phyloP scores from a whole-genome alignment of 1,140 invertebrate genomes.

The Belonocnema kinseyi region DNA sequence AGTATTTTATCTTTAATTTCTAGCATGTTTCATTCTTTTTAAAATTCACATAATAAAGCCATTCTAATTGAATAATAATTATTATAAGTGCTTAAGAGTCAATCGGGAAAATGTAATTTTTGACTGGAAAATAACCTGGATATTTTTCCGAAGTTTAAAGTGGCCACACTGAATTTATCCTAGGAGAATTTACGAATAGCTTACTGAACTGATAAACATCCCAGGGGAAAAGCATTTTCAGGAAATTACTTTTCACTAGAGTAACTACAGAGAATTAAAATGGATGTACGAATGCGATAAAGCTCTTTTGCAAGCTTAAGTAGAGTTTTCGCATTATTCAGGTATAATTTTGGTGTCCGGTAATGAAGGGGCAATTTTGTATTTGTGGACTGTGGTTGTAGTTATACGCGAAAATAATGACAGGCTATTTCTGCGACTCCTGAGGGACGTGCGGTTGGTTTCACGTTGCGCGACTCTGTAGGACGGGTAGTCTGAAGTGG shows the following conservation, averaged over 20 bases:
- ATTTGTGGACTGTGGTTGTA: background rate
- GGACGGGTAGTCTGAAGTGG: constrained; percentile 48
- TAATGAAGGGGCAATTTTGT: background rate
- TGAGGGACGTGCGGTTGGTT: constrained; percentile 23
- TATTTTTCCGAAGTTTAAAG: too few relatives aligned
- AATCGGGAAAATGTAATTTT: too few relatives aligned
- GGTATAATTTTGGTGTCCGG: background rate
- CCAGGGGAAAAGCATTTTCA: background rate
- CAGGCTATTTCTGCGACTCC: constrained; percentile 16
- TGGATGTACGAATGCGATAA: background rate
- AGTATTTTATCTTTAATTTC: too few relatives aligned
- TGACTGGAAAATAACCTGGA: too few relatives aligned
- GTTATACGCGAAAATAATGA: constrained; percentile 15
- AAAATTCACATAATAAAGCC: too few relatives aligned
- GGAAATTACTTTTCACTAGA: background rate
- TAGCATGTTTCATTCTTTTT: too few relatives aligned
- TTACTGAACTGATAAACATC: background rate
- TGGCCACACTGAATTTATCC: too few relatives aligned
- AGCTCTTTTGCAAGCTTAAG: background rate
- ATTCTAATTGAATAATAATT: too few relatives aligned
- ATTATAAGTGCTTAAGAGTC: too few relatives aligned
- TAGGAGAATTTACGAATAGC: too few relatives aligned
- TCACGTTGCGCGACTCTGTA: background rate
- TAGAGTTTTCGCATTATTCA: background rate
- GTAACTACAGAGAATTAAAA: background rate